These are phyloP conservation scores for Temnothorax curvispinosus DNA, from an alignment of 1,140 invertebrate species.

Conservation along the genomic window DNA sequence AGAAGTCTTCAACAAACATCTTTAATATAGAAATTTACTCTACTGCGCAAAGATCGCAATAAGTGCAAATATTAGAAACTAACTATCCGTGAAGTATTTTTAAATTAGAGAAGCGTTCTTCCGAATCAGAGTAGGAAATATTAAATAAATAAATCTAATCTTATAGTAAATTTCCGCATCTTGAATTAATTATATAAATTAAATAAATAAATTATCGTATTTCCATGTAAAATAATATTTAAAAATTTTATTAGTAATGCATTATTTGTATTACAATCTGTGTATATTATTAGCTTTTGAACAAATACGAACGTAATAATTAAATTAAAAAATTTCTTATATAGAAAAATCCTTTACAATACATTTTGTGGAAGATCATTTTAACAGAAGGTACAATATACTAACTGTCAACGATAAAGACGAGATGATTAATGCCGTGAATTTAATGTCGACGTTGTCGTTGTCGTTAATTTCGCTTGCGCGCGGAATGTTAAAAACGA, in stretches of 20 bases:
- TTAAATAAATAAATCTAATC: background rate
- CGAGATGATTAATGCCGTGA: background rate
- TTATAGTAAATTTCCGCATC: background rate
- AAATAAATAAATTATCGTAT: background rate
- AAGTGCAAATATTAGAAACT: background rate
- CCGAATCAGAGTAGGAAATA: background rate
- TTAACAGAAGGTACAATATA: background rate
- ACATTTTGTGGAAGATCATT: background rate
- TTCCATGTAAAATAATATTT: background rate
- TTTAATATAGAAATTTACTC: background rate
- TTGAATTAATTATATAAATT: background rate
- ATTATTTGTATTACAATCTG: background rate
- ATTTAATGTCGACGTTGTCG: background rate
- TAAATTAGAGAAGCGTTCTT: background rate
- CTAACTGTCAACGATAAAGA: background rate
- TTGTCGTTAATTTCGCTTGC: constrained; percentile 10
- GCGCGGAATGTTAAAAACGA: background rate
- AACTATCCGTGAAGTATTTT: background rate
- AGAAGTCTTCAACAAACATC: background rate
- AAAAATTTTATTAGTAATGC: background rate
- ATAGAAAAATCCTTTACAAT: background rate
- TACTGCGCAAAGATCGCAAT: background rate
- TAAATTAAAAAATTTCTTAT: background rate
- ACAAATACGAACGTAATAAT: background rate
- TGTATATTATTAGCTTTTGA: background rate